Base-by-base conservation (phyloP, 2,888 invertebrate genomes). In the Ennomos fuscantarius region DNA sequence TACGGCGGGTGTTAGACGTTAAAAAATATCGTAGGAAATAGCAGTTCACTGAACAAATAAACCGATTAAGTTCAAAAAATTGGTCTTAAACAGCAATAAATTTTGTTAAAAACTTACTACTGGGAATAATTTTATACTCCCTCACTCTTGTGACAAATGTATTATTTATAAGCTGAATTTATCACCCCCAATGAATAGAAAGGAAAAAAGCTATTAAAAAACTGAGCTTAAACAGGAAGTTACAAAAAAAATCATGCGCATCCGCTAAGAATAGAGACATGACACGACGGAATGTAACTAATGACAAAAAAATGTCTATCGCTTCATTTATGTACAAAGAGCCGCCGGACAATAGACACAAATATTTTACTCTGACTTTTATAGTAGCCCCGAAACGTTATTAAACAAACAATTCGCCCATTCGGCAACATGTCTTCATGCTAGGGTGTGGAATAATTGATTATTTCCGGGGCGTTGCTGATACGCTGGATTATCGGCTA, bases 401-500 rank as follows among this genome's bases (percentile, higher is more conserved):
- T 90, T 91, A 91, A 90, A 92, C 91, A 92, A 92, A 92, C 91
- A 90, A 87, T 88, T 90, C 89, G 89, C 90, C 90, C 86, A 90
- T 88, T 89, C 82, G 84, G 79, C 78, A 77, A 84, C 84, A 86
- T 86, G 84, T 86, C 84, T 85, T 78, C 77, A 42, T 78, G 80
- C 81, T 76, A 79, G 79, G 84, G 79, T 72, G 35, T 78, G 78
- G 80, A 85, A 87, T 91, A 91, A 92, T 91, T 91, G 92, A 91
- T 91, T 92, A 86, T 89, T 90, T 91, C 91, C 92, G 91, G 91
- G 89, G 89, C 87, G 89, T 81, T 76, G 79, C 78, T 76, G 71
- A 49, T 72, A 72, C 73, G 61, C 66, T 68, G 84, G 76, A 84
- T 90, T 90, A 86, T 89, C 72, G 69, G 71, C 70, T 24, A 66